Conservation (phyloP, 2,888 invertebrate genomes). For the Heliconius hortense region DNA sequence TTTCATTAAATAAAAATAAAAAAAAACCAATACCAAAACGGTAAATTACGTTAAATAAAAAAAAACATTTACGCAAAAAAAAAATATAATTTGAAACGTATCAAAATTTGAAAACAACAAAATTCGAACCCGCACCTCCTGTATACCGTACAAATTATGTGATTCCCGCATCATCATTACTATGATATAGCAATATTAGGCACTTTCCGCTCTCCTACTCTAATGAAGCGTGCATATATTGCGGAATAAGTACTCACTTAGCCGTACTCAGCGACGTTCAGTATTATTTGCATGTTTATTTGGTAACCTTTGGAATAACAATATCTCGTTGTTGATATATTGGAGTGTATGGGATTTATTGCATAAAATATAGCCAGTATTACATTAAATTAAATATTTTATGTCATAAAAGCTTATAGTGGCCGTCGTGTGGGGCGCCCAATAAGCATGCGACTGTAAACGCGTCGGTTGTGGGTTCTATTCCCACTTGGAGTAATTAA, state of each 20-base stretch:
- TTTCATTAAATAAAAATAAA: no score
- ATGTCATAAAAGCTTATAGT: no score
- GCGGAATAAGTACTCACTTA: conserved; percentile 11
- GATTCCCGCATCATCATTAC: neutral
- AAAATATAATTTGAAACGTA: neutral
- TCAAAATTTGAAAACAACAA: neutral
- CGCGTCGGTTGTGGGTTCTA: no score
- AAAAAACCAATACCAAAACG: no score
- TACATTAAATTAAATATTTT: neutral
- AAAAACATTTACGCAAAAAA: neutral
- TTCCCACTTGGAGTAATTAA: neutral
- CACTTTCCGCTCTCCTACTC: conserved; percentile 5
- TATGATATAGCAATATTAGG: neutral
- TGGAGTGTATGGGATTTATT: neutral
- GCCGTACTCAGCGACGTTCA: neutral
- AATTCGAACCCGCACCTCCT: neutral
- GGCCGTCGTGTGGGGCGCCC: no score
- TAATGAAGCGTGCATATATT: conserved; percentile 17
- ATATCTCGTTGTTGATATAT: conserved; percentile 2
- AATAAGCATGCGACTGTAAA: no score
- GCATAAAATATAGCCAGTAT: neutral
- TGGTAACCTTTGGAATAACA: neutral
- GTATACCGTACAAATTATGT: neutral
- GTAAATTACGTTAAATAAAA: no score
- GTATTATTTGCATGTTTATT: conserved; percentile 17